phyloP scores from a whole-genome alignment of 2,113 vertebrate genomes.

The Centropus bengalensis region DNA sequence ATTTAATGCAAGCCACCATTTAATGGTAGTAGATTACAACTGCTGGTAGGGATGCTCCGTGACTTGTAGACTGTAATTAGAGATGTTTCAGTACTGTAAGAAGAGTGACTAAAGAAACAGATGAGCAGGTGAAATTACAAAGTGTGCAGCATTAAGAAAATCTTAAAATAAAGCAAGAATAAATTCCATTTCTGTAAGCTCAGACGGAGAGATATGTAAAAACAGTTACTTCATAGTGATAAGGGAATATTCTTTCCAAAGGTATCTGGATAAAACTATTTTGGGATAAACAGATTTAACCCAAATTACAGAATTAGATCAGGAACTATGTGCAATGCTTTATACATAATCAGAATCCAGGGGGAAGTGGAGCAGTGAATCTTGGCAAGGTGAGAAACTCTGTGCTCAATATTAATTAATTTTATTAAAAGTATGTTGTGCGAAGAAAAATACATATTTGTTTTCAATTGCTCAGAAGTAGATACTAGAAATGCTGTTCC shows the following conservation, averaged over 20 bases:
- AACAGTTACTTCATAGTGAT: background rate
- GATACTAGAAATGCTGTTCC: background rate
- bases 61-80: conserved; percentile 36
- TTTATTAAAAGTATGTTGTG: background rate
- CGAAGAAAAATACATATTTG: background rate
- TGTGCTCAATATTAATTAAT: background rate
- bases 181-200: background rate
- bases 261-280: background rate
- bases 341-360: background rate
- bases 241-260: background rate
- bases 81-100: background rate
- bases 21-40: conserved; percentile 21
- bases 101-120: background rate
- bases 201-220: background rate
- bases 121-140: background rate
- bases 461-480: background rate
- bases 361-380: background rate
- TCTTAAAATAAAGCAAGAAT: background rate
- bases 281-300: background rate
- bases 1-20: conserved; percentile 13
- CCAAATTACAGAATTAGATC: background rate
- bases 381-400: background rate
- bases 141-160: background rate
- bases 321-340: background rate
- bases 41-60: conserved; percentile 7